These are phyloP conservation scores for Pelecanus crispus DNA, from an alignment of 2,113 vertebrate genomes.

Conservation along the genomic window DNA sequence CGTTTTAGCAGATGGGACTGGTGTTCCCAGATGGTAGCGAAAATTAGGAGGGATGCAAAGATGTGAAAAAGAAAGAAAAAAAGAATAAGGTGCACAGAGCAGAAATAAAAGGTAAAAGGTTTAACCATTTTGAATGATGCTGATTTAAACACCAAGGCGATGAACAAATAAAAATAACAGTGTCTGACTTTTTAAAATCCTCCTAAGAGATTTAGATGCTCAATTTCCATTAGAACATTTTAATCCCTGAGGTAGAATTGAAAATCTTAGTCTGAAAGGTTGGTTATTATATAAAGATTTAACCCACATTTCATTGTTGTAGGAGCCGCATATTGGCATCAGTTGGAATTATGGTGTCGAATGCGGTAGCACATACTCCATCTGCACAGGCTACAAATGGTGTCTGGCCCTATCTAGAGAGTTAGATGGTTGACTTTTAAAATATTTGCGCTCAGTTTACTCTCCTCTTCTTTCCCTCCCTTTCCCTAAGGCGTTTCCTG, in stretches of 20 bases:
- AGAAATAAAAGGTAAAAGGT: neutral
- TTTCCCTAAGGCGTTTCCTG: neutral
- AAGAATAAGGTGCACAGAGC: neutral
- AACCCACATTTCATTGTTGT: neutral
- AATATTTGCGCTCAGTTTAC: neutral
- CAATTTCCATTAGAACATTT: neutral
- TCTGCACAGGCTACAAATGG: neutral
- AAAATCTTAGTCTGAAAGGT: slow-evolving; percentile 19
- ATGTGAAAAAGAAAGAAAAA: neutral
- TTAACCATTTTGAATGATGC: neutral
- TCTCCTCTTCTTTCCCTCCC: neutral
- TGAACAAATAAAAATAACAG: slow-evolving; percentile 28
- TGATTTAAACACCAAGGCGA: neutral
- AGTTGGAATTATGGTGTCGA: neutral
- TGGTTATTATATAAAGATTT: slow-evolving; percentile 1
- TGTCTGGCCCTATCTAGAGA: neutral
- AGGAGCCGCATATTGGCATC: neutral
- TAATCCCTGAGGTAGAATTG: slow-evolving; percentile 3
- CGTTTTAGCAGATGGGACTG: slow-evolving; percentile 25
- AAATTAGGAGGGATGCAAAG: neutral
- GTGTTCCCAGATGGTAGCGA: neutral
- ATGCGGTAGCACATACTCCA: neutral
- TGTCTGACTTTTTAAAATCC: neutral
- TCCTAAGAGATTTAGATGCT: slow-evolving; percentile 12
- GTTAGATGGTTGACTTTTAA: neutral